Percentiles rank a stretch among this genome's conserved stretches.
Conservation (phyloP, 2,888 invertebrate species). For the Trilocha varians region DNA sequence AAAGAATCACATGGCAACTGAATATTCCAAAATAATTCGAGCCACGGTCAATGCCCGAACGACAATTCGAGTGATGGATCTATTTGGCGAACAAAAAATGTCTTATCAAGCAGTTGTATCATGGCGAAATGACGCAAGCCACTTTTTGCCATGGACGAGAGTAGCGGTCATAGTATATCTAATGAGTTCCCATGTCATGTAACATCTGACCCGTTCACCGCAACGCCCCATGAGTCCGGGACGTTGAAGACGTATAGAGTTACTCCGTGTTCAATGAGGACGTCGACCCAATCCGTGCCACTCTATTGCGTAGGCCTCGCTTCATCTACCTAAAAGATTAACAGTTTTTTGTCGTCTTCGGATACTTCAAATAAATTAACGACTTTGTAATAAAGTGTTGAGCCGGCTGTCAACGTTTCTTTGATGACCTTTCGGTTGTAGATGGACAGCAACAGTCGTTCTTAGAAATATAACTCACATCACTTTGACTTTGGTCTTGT, state of each 20-base stretch:
- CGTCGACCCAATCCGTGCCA: conserved; percentile 37
- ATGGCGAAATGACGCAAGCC: conserved; percentile 54
- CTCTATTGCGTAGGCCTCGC: conserved; percentile 22
- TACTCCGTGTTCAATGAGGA: conserved; percentile 36
- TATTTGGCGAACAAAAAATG: conserved; percentile 58
- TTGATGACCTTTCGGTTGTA: background rate
- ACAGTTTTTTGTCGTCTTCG: conserved; percentile 11
- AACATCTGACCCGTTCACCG: conserved; percentile 36
- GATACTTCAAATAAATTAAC: conserved; percentile 4
- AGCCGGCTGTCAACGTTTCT: background rate
- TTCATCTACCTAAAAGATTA: conserved; percentile 14
- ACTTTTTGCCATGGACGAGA: conserved; percentile 44
- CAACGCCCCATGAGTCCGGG: conserved; percentile 33
- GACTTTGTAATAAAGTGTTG: background rate
- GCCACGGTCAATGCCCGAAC: conserved; percentile 63
- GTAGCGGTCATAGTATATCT: conserved; percentile 41
- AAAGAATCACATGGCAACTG: conserved; percentile 28
- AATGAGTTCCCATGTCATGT: conserved; percentile 39
- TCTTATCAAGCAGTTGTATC: conserved; percentile 39
- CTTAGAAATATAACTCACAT: background rate
- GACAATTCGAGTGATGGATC: conserved; percentile 51
- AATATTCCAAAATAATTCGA: conserved; percentile 50
- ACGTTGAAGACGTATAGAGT: conserved; percentile 43
- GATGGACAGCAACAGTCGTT: background rate
- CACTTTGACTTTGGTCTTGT: background rate